Conservation (phyloP, 2,888 invertebrate species). For the Melieria crassipennis region DNA sequence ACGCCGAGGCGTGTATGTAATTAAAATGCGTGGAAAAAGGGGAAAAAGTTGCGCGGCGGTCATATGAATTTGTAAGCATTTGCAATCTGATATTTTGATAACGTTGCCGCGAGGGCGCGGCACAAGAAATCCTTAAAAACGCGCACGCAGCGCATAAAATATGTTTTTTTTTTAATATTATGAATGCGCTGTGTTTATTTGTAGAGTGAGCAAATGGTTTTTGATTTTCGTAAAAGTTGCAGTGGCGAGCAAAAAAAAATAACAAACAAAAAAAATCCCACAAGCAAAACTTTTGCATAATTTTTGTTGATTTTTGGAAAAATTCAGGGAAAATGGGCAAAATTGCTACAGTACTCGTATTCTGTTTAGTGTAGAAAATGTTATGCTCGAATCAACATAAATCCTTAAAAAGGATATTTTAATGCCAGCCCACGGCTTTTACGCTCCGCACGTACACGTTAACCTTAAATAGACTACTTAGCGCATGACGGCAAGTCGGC, state of each 20-base stretch:
- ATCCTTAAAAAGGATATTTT: conserved; percentile 44
- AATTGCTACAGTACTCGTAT: background rate
- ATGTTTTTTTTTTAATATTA: conserved; percentile 8
- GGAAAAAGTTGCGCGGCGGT: background rate
- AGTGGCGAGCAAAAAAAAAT: background rate
- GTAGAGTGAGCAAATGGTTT: no score
- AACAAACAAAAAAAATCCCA: conserved; percentile 5
- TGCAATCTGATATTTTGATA: no score
- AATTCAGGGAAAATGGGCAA: background rate
- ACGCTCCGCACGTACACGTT: background rate
- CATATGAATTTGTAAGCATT: no score
- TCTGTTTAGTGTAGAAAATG: conserved; percentile 10
- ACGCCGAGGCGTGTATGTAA: background rate
- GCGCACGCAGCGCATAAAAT: background rate
- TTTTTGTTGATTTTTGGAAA: conserved; percentile 2
- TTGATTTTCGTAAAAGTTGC: conserved; percentile 13
- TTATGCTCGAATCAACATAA: conserved; percentile 57
- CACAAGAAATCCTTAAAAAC: conserved; percentile 8
- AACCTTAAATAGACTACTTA: conserved; percentile 13
- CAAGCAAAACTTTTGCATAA: background rate
- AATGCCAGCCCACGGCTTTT: conserved; percentile 15
- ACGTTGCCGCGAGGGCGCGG: background rate
- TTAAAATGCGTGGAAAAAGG: background rate
- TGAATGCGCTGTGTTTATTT: background rate
- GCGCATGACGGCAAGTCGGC: background rate